phyloP scores from a whole-genome alignment of 2,797 vertebrate species.

The Columba guinea region DNA sequence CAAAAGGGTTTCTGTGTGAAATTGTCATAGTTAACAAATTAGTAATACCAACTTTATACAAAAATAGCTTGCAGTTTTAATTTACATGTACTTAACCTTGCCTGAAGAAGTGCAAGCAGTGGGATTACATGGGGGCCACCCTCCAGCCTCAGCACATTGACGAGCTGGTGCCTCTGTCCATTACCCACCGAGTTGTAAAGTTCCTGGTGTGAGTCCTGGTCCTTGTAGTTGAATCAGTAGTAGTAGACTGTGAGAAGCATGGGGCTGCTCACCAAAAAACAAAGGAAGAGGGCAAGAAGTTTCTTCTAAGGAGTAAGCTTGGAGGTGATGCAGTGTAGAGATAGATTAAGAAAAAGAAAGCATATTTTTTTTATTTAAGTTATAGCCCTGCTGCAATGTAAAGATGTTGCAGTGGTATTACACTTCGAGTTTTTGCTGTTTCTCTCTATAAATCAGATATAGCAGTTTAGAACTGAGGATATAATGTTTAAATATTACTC shows the following conservation, averaged over 20 bases:
- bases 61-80: slow-evolving; percentile 76
- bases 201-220: not conserved
- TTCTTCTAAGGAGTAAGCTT: not conserved
- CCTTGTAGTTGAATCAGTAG: not conserved
- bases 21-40: slow-evolving; percentile 90
- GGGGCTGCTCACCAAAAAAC: slow-evolving; percentile 50
- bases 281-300: slow-evolving; percentile 32
- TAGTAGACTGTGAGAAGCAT: not conserved
- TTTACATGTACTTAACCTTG: slow-evolving; percentile 74
- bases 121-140: slow-evolving; percentile 29
- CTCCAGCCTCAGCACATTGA: not conserved
- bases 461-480: slow-evolving; percentile 21
- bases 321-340: not conserved
- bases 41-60: slow-evolving; percentile 78
- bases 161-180: not conserved
- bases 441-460: slow-evolving; percentile 16
- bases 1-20: slow-evolving; percentile 85
- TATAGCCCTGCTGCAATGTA: not conserved
- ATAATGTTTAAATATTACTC: slow-evolving; percentile 60
- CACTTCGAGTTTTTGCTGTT: slow-evolving; percentile 6
- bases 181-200: not conserved
- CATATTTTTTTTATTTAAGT: not conserved
- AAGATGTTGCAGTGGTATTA: not conserved
- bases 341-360: not conserved
- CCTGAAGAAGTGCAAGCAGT: slow-evolving; percentile 23